Evolutionary conservation across 1,140 invertebrate species (phyloP).

Genomic region (Brevipalpus yothersi): DNA sequence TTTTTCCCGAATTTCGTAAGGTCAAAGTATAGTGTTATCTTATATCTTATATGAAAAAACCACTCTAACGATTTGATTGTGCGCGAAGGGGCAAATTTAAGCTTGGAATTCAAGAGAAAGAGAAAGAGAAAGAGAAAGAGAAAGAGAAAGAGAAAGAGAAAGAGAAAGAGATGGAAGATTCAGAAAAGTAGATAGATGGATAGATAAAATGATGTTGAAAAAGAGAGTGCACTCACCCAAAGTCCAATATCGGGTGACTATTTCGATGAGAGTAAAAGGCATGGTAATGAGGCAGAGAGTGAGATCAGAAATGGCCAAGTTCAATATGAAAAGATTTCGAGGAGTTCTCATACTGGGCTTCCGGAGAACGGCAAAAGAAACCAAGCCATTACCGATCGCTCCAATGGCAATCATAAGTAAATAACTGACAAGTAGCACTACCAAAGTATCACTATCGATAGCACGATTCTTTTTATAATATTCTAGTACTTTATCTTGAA

Average conservation of each 20-base stretch:
- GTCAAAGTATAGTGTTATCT: too few species aligned
- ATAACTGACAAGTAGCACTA: conserved; percentile 27
- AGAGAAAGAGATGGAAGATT: too few species aligned
- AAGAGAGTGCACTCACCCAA: conserved; percentile 11
- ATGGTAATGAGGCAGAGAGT: conserved; percentile 58
- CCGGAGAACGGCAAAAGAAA: conserved; percentile 44
- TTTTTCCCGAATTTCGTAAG: too few species aligned
- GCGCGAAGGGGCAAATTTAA: too few species aligned
- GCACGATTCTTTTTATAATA: conserved; percentile 22
- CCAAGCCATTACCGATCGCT: conserved; percentile 46
- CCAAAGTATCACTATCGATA: background rate
- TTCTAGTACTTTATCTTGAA: background rate
- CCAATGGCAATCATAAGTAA: conserved; percentile 45
- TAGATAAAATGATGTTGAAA: too few species aligned
- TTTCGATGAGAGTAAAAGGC: conserved; percentile 54
- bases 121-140: too few species aligned
- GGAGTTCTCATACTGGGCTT: conserved; percentile 60
- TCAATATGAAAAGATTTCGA: conserved; percentile 68
- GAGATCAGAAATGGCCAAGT: conserved; percentile 56
- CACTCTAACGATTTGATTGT: too few species aligned
- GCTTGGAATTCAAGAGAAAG: too few species aligned
- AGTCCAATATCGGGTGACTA: conserved; percentile 34
- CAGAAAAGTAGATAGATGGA: too few species aligned
- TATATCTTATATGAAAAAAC: too few species aligned
- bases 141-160: too few species aligned